Conservation (phyloP, 2,888 invertebrate genomes). For the Tetranychus piercei region DNA sequence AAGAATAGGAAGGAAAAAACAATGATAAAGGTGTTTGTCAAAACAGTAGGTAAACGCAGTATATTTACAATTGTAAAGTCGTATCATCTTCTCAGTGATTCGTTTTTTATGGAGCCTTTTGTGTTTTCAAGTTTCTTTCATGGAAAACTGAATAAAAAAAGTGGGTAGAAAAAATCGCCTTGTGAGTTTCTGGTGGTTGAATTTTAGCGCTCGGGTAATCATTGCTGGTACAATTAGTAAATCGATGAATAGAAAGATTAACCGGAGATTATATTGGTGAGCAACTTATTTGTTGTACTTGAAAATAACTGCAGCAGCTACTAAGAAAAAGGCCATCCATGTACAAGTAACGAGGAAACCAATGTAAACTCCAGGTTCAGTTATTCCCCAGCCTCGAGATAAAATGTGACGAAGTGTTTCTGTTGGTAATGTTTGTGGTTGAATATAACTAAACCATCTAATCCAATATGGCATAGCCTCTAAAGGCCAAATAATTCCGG, state of each 20-base stretch:
- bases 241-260: too few relatives aligned
- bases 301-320: constrained; percentile 20
- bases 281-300: constrained; percentile 18
- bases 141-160: not conserved
- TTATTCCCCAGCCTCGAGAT: constrained; percentile 52
- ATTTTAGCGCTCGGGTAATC: not conserved
- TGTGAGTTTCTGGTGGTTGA: not conserved
- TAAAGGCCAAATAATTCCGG: constrained; percentile 72
- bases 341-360: constrained; percentile 55
- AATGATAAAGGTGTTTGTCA: not conserved
- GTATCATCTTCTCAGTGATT: too few relatives aligned
- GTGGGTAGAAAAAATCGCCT: not conserved
- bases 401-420: constrained; percentile 54
- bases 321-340: constrained; percentile 48
- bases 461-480: constrained; percentile 77
- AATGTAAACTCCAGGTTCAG: constrained; percentile 48
- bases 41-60: not conserved
- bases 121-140: too few relatives aligned
- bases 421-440: constrained; percentile 63
- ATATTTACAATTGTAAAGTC: too few relatives aligned
- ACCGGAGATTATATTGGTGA: too few relatives aligned
- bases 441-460: constrained; percentile 47
- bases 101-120: too few relatives aligned
- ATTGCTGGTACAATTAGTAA: too few relatives aligned
- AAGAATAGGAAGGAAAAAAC: not conserved